Evolutionary conservation across 2,113 vertebrate genomes (phyloP), one percentile per base, ranked within the genome.

Genomic region (Glaucomys volans): DNA sequence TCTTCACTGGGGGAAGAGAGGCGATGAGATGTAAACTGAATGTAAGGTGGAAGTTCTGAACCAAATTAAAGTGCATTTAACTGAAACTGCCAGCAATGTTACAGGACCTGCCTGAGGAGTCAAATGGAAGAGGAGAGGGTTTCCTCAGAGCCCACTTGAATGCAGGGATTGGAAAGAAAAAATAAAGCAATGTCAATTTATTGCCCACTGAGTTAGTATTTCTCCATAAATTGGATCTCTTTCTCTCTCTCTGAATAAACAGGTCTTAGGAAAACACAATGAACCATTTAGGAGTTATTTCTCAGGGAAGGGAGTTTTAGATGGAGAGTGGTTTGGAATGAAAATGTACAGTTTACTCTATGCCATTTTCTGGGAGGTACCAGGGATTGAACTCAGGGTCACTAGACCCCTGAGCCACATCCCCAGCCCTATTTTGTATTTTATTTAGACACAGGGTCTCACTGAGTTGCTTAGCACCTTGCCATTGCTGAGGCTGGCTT

Each of bases 281-380:
- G 22, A 71, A 11, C 26, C 81, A 14, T 47, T 90, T 85, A 77
- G 75, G 57, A 71, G 14, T 90, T 67, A 50, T 77, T 30, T 77
- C 2, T 52, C 59, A 10, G 69, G 24, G 82, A 92, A 50, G 14
- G 12, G 75, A 30, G 9, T 44, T 74, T 11, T 5, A 0, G 74
- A 57, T 66, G 30, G 44, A 13, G 28, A 30, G 11, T 5, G 4
- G 0, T 37, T 24, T 71, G 72, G 20, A 74, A 54, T 85, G 87
- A 40, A 96, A 96, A 72, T 72, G 14, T 88, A 76, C 11, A 50
- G 84, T 93, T 89, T 7, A 42, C n/a, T 93, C 1, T 32, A 22
- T 75, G 69, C 1, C 2, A 32, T 74, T 91, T 84, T 79, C 9
- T 47, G 44, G 5, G 44, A 9, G 44, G 44, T 47, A 8, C 44